Conservation (phyloP, 1,140 invertebrate genomes). For the Aphaenogaster rudis region DNA sequence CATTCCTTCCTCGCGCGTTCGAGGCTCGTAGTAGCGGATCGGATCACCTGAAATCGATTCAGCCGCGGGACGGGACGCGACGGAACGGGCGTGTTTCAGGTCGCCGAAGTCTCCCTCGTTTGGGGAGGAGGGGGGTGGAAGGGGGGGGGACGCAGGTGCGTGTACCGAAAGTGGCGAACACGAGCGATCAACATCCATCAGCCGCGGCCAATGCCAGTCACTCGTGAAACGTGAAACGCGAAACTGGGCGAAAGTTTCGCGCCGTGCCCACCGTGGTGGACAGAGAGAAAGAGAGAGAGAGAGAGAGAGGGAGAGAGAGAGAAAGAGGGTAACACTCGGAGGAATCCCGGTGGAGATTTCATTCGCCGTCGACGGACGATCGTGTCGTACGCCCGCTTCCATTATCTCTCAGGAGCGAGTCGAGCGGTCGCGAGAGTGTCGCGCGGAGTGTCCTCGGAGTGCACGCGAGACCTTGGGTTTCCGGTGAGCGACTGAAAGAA, state of each 20-base stretch:
- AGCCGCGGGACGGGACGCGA: background rate
- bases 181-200: slow-evolving; percentile 21
- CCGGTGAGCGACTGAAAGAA: background rate
- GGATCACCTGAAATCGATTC: slow-evolving; percentile 38
- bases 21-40: slow-evolving; percentile 20
- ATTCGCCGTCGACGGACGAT: background rate
- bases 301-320: slow-evolving; percentile 20
- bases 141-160: slow-evolving; percentile 4
- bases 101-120: slow-evolving; percentile 20
- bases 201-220: slow-evolving; percentile 77
- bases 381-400: slow-evolving; percentile 41
- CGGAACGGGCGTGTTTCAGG: background rate
- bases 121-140: background rate
- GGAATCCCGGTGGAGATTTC: slow-evolving; percentile 33
- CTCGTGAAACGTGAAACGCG: slow-evolving; percentile 82
- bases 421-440: slow-evolving; percentile 35
- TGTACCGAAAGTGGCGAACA: slow-evolving; percentile 65
- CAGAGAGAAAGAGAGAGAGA: slow-evolving; percentile 6
- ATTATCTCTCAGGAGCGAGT: slow-evolving; percentile 25
- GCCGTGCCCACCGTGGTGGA: slow-evolving; percentile 31
- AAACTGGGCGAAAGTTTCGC: slow-evolving; percentile 80
- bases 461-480: slow-evolving; percentile 10
- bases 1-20: slow-evolving; percentile 59
- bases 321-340: slow-evolving; percentile 23
- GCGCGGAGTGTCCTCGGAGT: slow-evolving; percentile 53